These are phyloP conservation scores for Drosophila arawakana DNA, from an alignment of 1,140 invertebrate species.

Conservation along the genomic window DNA sequence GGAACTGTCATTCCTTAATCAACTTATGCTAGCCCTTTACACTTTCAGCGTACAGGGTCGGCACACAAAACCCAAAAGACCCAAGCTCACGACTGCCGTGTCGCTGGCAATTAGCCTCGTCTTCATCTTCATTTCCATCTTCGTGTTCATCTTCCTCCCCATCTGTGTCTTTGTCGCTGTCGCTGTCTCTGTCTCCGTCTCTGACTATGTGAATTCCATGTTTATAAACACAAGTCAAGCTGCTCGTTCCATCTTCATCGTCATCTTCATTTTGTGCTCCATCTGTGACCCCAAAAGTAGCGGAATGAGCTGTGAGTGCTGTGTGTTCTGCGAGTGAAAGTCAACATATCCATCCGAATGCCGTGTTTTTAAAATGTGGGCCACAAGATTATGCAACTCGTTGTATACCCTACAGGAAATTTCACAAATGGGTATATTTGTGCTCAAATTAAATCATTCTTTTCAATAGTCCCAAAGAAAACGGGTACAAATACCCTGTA, in stretches of 20 bases:
- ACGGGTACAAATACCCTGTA: no score
- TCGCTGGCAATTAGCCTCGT: constrained; percentile 56
- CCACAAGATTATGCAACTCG: no score
- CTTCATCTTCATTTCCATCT: constrained; percentile 2
- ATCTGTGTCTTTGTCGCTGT: constrained; percentile 6
- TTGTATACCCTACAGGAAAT: no score
- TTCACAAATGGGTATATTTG: no score
- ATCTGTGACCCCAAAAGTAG: constrained; percentile 85
- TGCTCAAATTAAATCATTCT: no score
- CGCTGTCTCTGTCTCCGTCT: neutral
- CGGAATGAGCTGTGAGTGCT: constrained; percentile 87
- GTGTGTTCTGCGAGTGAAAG: constrained; percentile 35
- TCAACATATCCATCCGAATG: constrained; percentile 22
- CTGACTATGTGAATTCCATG: constrained; percentile 18
- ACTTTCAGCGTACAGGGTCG: no score
- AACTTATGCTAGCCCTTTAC: no score
- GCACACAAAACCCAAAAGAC: neutral
- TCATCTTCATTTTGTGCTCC: constrained; percentile 4
- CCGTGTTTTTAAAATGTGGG: no score
- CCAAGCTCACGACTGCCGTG: constrained; percentile 46
- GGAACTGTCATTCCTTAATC: no score
- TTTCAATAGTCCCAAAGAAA: no score
- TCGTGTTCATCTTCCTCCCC: neutral
- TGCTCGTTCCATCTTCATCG: constrained; percentile 23
- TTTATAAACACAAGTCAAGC: constrained; percentile 16